A percentile compares a stretch with the other conserved stretches of the same genome.
Evolutionary conservation across 2,113 vertebrate genomes (phyloP).

Genomic region (Acanthochromis polyacanthus): DNA sequence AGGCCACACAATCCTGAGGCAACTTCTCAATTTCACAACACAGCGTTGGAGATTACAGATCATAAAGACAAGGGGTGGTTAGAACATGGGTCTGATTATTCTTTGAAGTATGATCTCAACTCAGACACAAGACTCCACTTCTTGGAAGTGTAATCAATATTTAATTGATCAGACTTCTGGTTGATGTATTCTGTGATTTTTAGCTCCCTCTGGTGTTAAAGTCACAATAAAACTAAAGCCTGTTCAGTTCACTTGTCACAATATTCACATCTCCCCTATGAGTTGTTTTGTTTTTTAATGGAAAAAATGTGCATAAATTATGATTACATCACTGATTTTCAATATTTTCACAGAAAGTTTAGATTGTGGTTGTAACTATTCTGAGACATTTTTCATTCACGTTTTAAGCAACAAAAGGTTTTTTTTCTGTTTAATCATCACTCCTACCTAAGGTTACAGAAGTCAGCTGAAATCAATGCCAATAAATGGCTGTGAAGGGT

Average conservation of each 20-base stretch:
- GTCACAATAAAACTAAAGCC: too few relatives aligned
- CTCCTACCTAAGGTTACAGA: too few relatives aligned
- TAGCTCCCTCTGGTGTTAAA: conserved; percentile 43
- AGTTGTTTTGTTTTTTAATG: too few relatives aligned
- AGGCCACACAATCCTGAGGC: neutral
- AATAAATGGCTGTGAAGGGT: too few relatives aligned
- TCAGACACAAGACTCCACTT: conserved; percentile 14
- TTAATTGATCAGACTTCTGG: conserved; percentile 5
- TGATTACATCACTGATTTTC: too few relatives aligned
- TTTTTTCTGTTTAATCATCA: too few relatives aligned
- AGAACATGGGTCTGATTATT: conserved; percentile 22
- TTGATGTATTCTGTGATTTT: neutral
- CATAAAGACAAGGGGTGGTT: neutral
- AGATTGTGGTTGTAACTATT: too few relatives aligned
- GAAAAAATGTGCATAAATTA: too few relatives aligned
- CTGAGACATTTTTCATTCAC: too few relatives aligned
- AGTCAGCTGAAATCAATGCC: too few relatives aligned
- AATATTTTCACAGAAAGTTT: too few relatives aligned
- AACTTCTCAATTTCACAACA: conserved; percentile 38
- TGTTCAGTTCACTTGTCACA: neutral
- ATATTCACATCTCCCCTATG: neutral
- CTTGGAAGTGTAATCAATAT: neutral
- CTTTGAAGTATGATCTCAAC: neutral
- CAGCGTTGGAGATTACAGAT: neutral
- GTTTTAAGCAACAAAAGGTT: too few relatives aligned